A percentile compares a stretch with the other conserved stretches of the same genome.
These are phyloP conservation scores for Opisthocomus hoazin DNA, from an alignment of 2,113 vertebrate species.

Conservation along the genomic window DNA sequence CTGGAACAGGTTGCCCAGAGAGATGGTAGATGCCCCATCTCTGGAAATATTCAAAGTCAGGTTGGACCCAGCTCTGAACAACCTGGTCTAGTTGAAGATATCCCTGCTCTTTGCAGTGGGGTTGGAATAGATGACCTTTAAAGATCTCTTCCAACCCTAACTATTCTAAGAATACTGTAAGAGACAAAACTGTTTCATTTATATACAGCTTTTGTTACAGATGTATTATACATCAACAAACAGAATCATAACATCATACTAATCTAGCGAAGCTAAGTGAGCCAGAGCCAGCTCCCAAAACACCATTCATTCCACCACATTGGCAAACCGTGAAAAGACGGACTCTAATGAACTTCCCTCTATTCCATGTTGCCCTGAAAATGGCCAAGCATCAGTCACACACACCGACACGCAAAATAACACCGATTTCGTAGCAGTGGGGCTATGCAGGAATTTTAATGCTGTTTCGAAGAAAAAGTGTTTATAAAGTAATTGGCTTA, in stretches of 20 bases:
- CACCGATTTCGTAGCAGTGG: background rate
- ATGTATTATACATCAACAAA: background rate
- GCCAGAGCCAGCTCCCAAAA: background rate
- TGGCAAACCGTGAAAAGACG: background rate
- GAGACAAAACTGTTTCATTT: background rate
- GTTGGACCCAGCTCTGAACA: too few species aligned
- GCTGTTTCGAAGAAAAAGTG: background rate
- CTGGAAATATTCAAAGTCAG: too few species aligned
- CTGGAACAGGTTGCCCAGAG: too few species aligned
- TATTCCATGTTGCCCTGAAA: background rate
- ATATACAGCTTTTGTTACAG: background rate
- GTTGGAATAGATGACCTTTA: too few species aligned
- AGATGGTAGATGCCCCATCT: too few species aligned
- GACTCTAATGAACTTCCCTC: background rate
- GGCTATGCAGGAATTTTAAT: background rate
- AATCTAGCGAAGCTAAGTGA: fast-evolving
- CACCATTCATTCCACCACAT: fast-evolving
- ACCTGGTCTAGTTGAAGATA: too few species aligned
- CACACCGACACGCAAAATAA: background rate
- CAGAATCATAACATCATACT: fast-evolving
- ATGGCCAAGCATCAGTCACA: background rate
- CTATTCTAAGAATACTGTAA: too few species aligned
- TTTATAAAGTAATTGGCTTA: background rate
- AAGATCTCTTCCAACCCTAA: too few species aligned
- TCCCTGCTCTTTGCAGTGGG: too few species aligned